Base-by-base conservation (phyloP, 2,113 vertebrate genomes). In the Myiozetetes cayanensis region DNA sequence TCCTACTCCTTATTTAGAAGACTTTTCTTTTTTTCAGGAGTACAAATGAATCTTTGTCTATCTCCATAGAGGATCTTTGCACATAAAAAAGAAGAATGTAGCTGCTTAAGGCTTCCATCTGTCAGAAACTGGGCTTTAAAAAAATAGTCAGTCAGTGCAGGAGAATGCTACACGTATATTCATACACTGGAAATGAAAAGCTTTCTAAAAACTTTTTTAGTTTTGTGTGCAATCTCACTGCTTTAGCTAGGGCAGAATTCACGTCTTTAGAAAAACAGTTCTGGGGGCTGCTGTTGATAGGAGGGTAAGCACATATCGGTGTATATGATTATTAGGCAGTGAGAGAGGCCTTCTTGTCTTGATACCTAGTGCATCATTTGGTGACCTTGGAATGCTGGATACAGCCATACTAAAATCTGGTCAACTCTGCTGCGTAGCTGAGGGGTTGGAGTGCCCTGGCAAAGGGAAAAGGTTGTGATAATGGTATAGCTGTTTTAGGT, bases 41-140 rank as follows among this genome's bases (percentile, higher is more conserved):
- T 89, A 44, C 33, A 87, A 85, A 85, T 68, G 33, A 68, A 73
- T 87, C 79, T 80, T 77, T 37, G 23, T 50, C 16, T 75, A 19
- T 74, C 35, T 65, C 24, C 31, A 53, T 0, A 1, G 50, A 93
- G 21, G 14, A 74, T 33, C 46, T 90, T 90, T 77, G 41, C 37
- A 66, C 1, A 4, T 58, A 86, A 55, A 80, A 85, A 73, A 62
- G 58, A 87, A 68, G 30, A 79, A 74, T 30, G 7, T 39, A 52
- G 63, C 71, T 92, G 12, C n/a, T 73, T 73, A 79, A 77, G 62
- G 67, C 49, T 85, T 79, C 66, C 20, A 59, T 78, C 50, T 79
- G 30, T 53, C 49, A 88, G 67, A 80, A 79, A 43, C 8, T 9
- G 23, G 21, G 28, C 23, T 86, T 87, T 50, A 49, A 85, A 88